Evolutionary conservation across 2,888 invertebrate genomes (phyloP).

Genomic region (Palloptera scutellata): DNA sequence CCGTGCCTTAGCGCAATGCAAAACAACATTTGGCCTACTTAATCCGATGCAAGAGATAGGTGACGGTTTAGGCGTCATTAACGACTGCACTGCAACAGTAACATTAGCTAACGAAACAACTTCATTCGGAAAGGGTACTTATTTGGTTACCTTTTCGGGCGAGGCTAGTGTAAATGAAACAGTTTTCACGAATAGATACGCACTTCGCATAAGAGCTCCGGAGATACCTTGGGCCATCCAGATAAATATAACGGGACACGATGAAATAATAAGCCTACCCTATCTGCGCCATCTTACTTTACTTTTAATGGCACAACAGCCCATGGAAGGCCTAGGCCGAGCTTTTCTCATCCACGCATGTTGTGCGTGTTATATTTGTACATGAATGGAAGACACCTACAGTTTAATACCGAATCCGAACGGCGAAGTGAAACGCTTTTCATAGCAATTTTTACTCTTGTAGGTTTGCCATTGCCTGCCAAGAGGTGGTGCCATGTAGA

Average conservation of each 20-base stretch:
- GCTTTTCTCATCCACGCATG: no score
- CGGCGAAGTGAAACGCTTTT: no score
- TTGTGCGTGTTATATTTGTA: no score
- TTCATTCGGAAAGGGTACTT: neutral
- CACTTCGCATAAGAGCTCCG: neutral
- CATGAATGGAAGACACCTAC: no score
- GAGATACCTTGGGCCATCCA: conserved; percentile 1
- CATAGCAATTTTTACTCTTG: no score
- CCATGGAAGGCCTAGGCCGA: no score
- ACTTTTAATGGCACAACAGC: no score
- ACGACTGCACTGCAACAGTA: conserved; percentile 4
- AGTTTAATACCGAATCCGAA: no score
- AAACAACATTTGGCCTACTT: conserved; percentile 13
- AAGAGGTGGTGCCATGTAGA: no score
- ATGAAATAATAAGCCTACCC: neutral
- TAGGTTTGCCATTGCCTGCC: no score
- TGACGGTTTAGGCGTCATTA: conserved; percentile 14
- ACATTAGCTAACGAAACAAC: conserved; percentile 6
- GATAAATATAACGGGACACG: neutral
- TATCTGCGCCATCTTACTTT: no score
- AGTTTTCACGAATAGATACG: neutral
- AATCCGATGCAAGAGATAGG: conserved; percentile 9
- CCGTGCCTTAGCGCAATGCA: conserved; percentile 10
- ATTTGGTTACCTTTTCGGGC: neutral
- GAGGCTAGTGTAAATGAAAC: neutral